These are phyloP conservation scores for Caenorhabditis angaria DNA, from an alignment of 2,888 invertebrate genomes.

Conservation along the genomic window DNA sequence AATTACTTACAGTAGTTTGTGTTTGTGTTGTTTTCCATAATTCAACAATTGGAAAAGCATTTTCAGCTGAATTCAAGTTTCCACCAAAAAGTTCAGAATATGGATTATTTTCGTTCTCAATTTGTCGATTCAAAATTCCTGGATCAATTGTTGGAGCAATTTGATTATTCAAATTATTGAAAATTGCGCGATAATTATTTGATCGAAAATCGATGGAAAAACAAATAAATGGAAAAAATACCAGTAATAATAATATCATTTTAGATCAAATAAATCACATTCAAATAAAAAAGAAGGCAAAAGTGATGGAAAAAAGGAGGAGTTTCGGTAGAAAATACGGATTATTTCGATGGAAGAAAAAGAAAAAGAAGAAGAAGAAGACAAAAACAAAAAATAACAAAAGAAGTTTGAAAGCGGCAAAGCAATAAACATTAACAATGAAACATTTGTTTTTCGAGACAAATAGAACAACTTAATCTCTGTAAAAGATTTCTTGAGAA, in stretches of 20 bases:
- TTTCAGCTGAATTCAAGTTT: background rate
- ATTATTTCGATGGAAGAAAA: background rate
- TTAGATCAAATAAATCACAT: background rate
- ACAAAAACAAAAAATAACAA: background rate
- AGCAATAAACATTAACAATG: background rate
- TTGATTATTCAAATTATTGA: constrained; percentile 16
- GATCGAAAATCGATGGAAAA: constrained; percentile 31
- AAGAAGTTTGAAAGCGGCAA: background rate
- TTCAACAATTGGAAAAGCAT: background rate
- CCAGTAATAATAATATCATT: constrained; percentile 11
- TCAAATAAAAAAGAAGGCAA: background rate
- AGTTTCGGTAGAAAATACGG: background rate
- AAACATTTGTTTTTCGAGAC: background rate
- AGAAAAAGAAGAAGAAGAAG: background rate
- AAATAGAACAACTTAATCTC: too few species aligned
- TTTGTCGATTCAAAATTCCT: constrained; percentile 16
- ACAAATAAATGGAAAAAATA: constrained; percentile 7
- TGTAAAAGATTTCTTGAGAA: too few species aligned
- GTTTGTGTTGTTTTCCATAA: background rate
- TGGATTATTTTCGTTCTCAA: constrained; percentile 32
- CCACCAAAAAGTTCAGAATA: constrained; percentile 23
- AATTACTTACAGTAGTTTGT: constrained; percentile 15
- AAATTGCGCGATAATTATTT: constrained; percentile 33
- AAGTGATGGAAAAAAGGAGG: background rate
- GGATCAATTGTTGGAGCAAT: constrained; percentile 33